Conservation (phyloP, 2,888 invertebrate genomes). For the Scrobipalpa atriplicella region DNA sequence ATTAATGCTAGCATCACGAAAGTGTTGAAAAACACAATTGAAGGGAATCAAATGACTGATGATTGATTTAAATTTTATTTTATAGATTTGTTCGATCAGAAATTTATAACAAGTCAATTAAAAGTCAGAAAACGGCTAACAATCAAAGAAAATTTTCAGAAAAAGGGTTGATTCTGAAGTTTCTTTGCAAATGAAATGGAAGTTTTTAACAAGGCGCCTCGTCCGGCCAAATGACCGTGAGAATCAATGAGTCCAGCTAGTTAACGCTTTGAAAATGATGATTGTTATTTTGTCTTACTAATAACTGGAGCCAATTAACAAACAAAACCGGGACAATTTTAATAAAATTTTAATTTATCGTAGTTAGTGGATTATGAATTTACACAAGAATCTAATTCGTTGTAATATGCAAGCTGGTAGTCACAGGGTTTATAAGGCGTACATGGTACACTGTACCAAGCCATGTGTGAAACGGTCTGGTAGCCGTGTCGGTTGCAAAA, state of each 20-base stretch:
- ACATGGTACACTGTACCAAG: constrained; percentile 45
- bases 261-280: constrained; percentile 59
- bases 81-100: constrained; percentile 55
- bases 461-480: constrained; percentile 72
- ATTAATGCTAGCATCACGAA: neutral
- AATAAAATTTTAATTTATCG: neutral
- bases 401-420: constrained; percentile 1
- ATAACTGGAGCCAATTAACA: neutral
- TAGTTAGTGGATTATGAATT: no score
- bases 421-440: constrained; percentile 20
- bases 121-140: constrained; percentile 55
- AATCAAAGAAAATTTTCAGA: constrained; percentile 48
- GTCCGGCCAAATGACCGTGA: constrained; percentile 42
- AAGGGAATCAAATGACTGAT: no score
- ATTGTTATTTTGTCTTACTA: constrained; percentile 36
- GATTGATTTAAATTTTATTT: neutral
- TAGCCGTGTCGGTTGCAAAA: constrained; percentile 59
- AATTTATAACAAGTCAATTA: constrained; percentile 73
- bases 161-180: constrained; percentile 65
- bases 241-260: constrained; percentile 64
- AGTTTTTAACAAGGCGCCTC: constrained; percentile 75
- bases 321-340: neutral
- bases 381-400: no score
- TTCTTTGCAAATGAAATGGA: constrained; percentile 75
- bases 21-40: neutral